Percentiles rank a stretch among this genome's conserved stretches.
These are phyloP conservation scores for Caenorhabditis imperialis DNA, from an alignment of 2,888 invertebrate genomes.

Conservation along the genomic window DNA sequence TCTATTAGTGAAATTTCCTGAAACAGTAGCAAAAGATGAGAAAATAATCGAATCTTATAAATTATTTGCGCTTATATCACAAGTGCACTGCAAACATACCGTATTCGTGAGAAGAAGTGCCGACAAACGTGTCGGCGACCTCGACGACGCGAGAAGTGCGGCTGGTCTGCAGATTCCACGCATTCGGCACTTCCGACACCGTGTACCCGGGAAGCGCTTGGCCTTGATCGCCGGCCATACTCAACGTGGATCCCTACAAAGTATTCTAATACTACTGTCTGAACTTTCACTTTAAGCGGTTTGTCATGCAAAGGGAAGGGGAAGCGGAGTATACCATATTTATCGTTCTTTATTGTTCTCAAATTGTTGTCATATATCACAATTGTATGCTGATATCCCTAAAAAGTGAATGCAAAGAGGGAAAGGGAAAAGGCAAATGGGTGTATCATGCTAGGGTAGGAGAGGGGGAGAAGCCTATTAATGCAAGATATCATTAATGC, in stretches of 20 bases:
- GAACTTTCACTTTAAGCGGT: too few relatives aligned
- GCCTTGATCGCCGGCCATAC: constrained; percentile 41
- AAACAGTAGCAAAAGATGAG: constrained; percentile 4
- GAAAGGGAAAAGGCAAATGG: neutral
- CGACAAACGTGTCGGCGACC: constrained; percentile 78
- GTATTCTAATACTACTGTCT: too few relatives aligned
- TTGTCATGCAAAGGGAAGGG: constrained; percentile 7
- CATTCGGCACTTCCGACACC: constrained; percentile 75
- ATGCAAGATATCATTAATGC: too few relatives aligned
- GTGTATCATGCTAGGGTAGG: too few relatives aligned
- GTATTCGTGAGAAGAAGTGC: constrained; percentile 61
- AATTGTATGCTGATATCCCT: too few relatives aligned
- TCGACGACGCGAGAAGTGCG: constrained; percentile 76
- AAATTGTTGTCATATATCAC: too few relatives aligned
- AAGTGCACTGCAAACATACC: constrained; percentile 57
- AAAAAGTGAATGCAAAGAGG: neutral
- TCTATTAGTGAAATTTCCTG: constrained; percentile 58
- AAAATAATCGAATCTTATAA: constrained; percentile 17
- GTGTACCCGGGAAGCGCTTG: constrained; percentile 74
- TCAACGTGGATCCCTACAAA: constrained; percentile 39
- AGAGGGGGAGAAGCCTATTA: too few relatives aligned
- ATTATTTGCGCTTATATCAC: constrained; percentile 39
- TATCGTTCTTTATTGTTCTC: neutral
- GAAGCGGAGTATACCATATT: constrained; percentile 5
- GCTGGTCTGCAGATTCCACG: constrained; percentile 73